Conservation (phyloP, 2,113 vertebrate genomes). For the Perccottus glenii region DNA sequence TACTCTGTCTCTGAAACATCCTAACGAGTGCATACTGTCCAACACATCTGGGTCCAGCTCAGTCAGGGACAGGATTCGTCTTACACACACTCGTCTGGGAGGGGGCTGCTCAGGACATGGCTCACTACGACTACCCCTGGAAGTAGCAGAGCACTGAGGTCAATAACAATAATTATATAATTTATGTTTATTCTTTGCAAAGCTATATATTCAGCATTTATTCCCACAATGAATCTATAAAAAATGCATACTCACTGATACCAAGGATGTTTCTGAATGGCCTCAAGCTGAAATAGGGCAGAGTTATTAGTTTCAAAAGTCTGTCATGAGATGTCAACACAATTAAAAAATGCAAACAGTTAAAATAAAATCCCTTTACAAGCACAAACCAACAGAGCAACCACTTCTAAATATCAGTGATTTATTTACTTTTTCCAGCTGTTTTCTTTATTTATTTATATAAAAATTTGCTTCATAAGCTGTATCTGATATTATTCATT, state of each 20-base stretch:
- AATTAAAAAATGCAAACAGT: slow-evolving; percentile 41
- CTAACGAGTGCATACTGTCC: slow-evolving; percentile 92
- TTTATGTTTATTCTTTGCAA: neutral
- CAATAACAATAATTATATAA: neutral
- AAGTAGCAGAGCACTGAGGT: neutral
- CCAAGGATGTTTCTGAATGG: slow-evolving; percentile 93
- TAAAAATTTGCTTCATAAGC: neutral
- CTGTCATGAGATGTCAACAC: slow-evolving; percentile 66
- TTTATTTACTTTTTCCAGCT: too few relatives aligned
- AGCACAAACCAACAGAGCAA: neutral
- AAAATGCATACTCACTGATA: slow-evolving; percentile 86
- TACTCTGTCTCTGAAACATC: slow-evolving; percentile 89
- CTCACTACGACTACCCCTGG: slow-evolving; percentile 87
- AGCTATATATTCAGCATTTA: neutral
- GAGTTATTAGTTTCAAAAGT: slow-evolving; percentile 31
- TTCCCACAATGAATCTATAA: neutral
- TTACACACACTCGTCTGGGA: slow-evolving; percentile 85
- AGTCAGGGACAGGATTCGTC: slow-evolving; percentile 83
- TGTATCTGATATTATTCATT: neutral
- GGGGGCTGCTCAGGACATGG: slow-evolving; percentile 86
- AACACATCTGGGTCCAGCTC: slow-evolving; percentile 91
- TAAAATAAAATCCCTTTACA: slow-evolving; percentile 24
- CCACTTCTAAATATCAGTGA: too few relatives aligned
- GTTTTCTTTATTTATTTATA: too few relatives aligned
- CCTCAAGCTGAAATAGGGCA: slow-evolving; percentile 85